Evolutionary conservation across 2,888 invertebrate genomes (phyloP), one percentile per base, ranked within the genome.

Genomic region (Homarus gammarus): DNA sequence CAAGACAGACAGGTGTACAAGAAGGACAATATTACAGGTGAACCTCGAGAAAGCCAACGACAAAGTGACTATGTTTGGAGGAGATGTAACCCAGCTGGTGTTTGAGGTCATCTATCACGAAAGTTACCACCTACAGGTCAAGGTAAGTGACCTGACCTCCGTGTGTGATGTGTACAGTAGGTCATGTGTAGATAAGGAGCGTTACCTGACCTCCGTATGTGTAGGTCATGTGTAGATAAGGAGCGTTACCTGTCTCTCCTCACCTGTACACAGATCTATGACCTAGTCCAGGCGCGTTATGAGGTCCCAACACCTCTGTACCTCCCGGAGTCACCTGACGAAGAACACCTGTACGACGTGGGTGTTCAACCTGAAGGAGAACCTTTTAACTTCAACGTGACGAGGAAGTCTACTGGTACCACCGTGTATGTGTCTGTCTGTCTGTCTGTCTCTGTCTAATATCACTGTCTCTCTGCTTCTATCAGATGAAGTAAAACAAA

Each of bases 41-140:
- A 73, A 27, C 27, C 81, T 91, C 8, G 49, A 75, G 15, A 82
- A 89, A 40, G 84, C 87, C 2, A 56, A 90, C 27, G 36, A 61
- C 8, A 3, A 64, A 1, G 75, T 79, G 64, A 91, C 91, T 22
- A 78, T 92, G 85, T 91, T 92, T 31, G 90, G 91, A 0, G 88
- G 38, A 0, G 90, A 90, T 72, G 73, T 91, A 22, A 2, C 68
- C 2, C 33, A 78, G 44, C 90, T 92, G 27, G 81, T 82, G 56
- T 70, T 92, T 18, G 88, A 91, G 64, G 92, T 90, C 33, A 90
- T 91, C 36, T n/a, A 90, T 40, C 88, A 92, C 64, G 90, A 90
- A 36, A 44, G 79, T n/a, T 82, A 92, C 51, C 90, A 91, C 56
- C 31, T 90, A 3, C 90, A 91, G 77, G 38, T 92, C 61, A 90